Evolutionary conservation across 2,113 vertebrate species (phyloP), one percentile per base, ranked within the genome.

Genomic region (Capreolus pygargus): DNA sequence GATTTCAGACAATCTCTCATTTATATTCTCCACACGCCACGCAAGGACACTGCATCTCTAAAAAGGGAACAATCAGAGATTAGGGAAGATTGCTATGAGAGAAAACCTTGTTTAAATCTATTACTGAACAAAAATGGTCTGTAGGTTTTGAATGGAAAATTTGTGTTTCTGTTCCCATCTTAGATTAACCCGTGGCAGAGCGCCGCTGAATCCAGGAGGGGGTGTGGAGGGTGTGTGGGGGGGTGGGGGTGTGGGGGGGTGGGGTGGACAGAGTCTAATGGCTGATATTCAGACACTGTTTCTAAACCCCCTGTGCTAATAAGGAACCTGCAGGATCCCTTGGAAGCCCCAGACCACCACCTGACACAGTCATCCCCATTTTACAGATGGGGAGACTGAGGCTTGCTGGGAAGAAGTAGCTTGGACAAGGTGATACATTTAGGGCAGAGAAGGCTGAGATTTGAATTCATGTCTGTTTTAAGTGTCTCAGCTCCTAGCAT

Each of bases 61-160:
- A 84, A 90, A 91, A 92, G 87, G 85, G 84, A 97, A 78, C 90
- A 76, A 64, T 86, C 3, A 0, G n/a, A 92, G 94, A 93, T 88
- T 43, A 78, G 90, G 90, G 96, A 84, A 60, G 84, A 82, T 55
- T 45, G 78, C 78, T 36, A 33, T 7, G 93, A 94, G 79, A 89
- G 87, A 39, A 67, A 97, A 96, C 87, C 90, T 83, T 86, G 87
- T 92, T 95, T 78, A 83, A 94, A 76, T 96, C 95, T 52, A 89
- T 96, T 79, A 95, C 33, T 0, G 74, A 96, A 82, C 90, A 92
- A 67, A 93, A 92, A 78, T 28, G 61, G 86, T 47, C 90, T 82
- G 60, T 67, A 70, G 36, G 36, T n/a, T 36, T 33, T 67, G 87
- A 95, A 86, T 70, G 87, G 91, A 50, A 58, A 76, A 89, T 76